phyloP scores from a whole-genome alignment of 2,797 vertebrate species.

The Buphagus erythrorhynchus region DNA sequence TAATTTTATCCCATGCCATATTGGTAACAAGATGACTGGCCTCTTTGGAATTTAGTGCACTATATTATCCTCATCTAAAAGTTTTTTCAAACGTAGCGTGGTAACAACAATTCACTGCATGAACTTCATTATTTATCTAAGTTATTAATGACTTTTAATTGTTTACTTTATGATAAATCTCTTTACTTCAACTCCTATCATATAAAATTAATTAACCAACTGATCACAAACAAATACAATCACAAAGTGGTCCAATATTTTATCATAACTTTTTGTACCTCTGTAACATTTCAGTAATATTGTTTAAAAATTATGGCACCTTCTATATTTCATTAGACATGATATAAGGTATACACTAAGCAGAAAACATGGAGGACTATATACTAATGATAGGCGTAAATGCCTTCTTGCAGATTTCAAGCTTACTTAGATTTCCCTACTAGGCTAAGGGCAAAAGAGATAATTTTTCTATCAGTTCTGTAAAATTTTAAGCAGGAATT shows the following conservation, averaged over 20 bases:
- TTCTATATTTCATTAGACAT: not conserved
- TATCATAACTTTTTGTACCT: slow-evolving; percentile 18
- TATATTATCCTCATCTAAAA: slow-evolving; percentile 86
- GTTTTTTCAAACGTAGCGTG: slow-evolving; percentile 81
- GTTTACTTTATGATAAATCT: slow-evolving; percentile 52
- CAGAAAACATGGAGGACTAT: not conserved
- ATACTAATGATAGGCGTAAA: not conserved
- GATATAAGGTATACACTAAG: not conserved
- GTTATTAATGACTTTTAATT: slow-evolving; percentile 65
- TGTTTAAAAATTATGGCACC: not conserved
- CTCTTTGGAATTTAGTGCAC: slow-evolving; percentile 84
- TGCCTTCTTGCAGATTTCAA: not conserved
- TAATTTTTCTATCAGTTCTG: not conserved
- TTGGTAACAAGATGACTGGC: slow-evolving; percentile 84
- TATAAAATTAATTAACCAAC: slow-evolving; percentile 58
- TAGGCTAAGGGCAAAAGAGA: not conserved
- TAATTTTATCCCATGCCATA: slow-evolving; percentile 83
- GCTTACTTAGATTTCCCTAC: not conserved
- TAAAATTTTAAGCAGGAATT: slow-evolving; percentile 4
- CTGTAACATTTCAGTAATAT: not conserved
- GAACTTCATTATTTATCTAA: slow-evolving; percentile 67
- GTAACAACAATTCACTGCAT: slow-evolving; percentile 80
- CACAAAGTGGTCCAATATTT: slow-evolving; percentile 37
- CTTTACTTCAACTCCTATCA: slow-evolving; percentile 2
- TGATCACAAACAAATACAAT: not conserved